These are phyloP conservation scores for Neelides sp. DNA, from an alignment of 1,140 invertebrate species.

Conservation along the genomic window DNA sequence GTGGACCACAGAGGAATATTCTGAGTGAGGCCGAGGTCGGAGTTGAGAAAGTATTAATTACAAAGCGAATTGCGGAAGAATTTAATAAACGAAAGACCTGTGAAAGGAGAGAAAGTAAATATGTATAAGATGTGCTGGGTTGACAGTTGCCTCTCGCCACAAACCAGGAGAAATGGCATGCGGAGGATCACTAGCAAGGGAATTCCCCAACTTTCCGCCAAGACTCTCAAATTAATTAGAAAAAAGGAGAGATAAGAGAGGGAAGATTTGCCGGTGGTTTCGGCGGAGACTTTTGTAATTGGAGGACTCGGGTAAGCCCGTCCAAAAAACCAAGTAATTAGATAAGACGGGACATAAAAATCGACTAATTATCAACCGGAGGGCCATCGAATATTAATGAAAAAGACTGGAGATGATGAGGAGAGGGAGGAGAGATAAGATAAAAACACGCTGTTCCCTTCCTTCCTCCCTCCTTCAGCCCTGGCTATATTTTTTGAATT, in stretches of 20 bases:
- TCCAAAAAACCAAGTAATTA: conserved; percentile 28
- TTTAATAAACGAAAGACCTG: too few species aligned
- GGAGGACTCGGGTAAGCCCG: conserved; percentile 4
- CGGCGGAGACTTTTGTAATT: neutral
- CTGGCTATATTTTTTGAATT: conserved; percentile 28
- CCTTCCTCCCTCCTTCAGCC: conserved; percentile 1
- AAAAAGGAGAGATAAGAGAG: conserved; percentile 28
- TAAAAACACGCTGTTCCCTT: conserved; percentile 14
- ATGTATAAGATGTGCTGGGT: too few species aligned
- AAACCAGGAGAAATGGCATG: too few species aligned
- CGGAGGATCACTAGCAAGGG: too few species aligned
- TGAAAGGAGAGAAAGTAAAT: too few species aligned
- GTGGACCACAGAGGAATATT: too few species aligned
- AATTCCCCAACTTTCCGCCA: too few species aligned
- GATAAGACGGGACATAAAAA: conserved; percentile 29
- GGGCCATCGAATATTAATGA: conserved; percentile 32
- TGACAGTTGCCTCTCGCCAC: too few species aligned
- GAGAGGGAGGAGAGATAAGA: conserved; percentile 20
- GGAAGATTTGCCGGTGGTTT: neutral
- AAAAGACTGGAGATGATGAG: conserved; percentile 29
- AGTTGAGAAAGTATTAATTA: too few species aligned
- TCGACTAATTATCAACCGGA: conserved; percentile 32
- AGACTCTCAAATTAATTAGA: conserved; percentile 31
- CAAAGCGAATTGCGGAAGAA: too few species aligned
- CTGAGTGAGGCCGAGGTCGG: too few species aligned